Evolutionary conservation across 1,140 invertebrate species (phyloP).

Genomic region (Drosophila carrolli): DNA sequence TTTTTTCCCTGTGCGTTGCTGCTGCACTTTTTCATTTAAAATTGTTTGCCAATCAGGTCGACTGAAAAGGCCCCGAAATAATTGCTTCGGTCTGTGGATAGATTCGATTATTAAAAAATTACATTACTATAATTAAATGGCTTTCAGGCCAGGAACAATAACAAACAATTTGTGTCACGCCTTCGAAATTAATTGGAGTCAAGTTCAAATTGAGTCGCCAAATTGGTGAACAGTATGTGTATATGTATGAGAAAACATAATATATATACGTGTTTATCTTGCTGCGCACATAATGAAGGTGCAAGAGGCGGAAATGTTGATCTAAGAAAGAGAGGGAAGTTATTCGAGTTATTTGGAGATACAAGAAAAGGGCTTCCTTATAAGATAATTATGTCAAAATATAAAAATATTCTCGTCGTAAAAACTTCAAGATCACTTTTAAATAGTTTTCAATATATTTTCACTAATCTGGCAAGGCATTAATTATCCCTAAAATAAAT

Average conservation of each 20-base stretch:
- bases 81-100: slow-evolving; percentile 32
- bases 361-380: too few species aligned
- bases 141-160: slow-evolving; percentile 39
- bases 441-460: too few species aligned
- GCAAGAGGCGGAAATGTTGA: slow-evolving; percentile 21
- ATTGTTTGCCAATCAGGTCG: slow-evolving; percentile 48
- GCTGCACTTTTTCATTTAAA: slow-evolving; percentile 48
- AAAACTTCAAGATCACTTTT: too few species aligned
- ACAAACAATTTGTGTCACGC: slow-evolving; percentile 23
- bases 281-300: slow-evolving; percentile 32
- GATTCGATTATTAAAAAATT: slow-evolving; percentile 49
- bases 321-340: background rate
- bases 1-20: background rate
- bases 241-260: slow-evolving; percentile 13
- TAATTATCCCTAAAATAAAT: too few species aligned
- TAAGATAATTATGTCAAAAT: background rate
- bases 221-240: slow-evolving; percentile 25
- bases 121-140: slow-evolving; percentile 49
- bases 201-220: slow-evolving; percentile 24
- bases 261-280: slow-evolving; percentile 26
- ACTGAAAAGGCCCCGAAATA: slow-evolving; percentile 34
- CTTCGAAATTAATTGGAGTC: slow-evolving; percentile 38
- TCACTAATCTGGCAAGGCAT: too few species aligned
- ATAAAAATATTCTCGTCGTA: too few species aligned
- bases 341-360: background rate